Conservation (phyloP, 2,888 invertebrate species). For the Zootermopsis nevadensis region DNA sequence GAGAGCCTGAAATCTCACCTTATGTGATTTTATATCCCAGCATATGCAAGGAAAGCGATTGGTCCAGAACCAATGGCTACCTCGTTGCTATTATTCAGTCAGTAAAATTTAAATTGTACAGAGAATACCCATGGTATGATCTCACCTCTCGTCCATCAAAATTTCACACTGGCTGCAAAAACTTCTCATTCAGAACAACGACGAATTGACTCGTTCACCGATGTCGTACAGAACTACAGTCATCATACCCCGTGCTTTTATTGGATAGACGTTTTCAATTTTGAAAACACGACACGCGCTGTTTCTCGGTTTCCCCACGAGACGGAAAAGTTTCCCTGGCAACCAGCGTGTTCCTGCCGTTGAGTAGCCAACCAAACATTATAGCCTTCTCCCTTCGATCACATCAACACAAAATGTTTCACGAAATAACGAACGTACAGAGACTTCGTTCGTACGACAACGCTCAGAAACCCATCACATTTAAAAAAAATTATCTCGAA, state of each 20-base stretch:
- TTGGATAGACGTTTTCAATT: conserved; percentile 52
- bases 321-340: conserved; percentile 34
- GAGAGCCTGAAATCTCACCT: too few relatives aligned
- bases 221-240: conserved; percentile 33
- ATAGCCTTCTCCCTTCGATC: neutral
- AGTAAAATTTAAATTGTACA: conserved; percentile 6
- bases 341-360: conserved; percentile 32
- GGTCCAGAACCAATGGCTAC: neutral
- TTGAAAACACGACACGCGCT: conserved; percentile 50
- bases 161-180: neutral
- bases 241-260: conserved; percentile 49
- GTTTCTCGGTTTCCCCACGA: conserved; percentile 46
- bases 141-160: neutral
- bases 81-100: neutral
- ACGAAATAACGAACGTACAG: conserved; percentile 24
- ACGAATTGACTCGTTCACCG: conserved; percentile 15
- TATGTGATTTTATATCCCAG: too few relatives aligned
- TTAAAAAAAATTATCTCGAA: too few relatives aligned
- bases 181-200: neutral
- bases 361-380: conserved; percentile 25
- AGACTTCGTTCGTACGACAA: too few relatives aligned
- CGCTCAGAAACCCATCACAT: neutral
- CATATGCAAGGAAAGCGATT: too few relatives aligned
- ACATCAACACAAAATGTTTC: conserved; percentile 20
- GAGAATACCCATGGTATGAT: neutral